phyloP scores from a whole-genome alignment of 2,113 vertebrate species.

The Engystomops pustulosus region DNA sequence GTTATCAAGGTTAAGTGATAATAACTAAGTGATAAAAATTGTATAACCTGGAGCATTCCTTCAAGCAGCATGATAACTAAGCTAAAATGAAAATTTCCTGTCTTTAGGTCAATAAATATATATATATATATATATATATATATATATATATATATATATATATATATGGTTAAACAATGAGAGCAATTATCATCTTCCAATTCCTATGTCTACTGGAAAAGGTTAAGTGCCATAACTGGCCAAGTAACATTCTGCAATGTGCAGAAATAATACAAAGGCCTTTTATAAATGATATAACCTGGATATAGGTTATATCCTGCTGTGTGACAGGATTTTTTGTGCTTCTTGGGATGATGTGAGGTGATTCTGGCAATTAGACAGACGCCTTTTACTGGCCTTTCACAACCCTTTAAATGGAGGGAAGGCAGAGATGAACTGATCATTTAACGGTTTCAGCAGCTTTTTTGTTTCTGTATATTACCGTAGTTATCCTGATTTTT shows the following conservation, averaged over 20 bases:
- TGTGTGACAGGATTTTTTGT: background rate
- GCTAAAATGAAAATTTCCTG: too few species aligned
- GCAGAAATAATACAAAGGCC: background rate
- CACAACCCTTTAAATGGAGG: background rate
- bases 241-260: background rate
- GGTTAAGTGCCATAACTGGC: background rate
- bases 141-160: too few species aligned
- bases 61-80: too few species aligned
- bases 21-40: too few species aligned
- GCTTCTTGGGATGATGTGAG: background rate
- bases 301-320: background rate
- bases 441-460: background rate
- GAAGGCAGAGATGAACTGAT: background rate
- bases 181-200: background rate
- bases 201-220: background rate
- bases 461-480: too few species aligned
- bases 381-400: background rate
- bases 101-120: too few species aligned
- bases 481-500: too few species aligned
- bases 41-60: too few species aligned
- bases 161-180: too few species aligned
- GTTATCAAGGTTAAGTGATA: too few species aligned
- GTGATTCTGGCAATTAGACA: constrained; percentile 3
- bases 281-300: background rate
- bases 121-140: too few species aligned